phyloP scores from a whole-genome alignment of 2,888 invertebrate genomes.

The Heliconius erato region DNA sequence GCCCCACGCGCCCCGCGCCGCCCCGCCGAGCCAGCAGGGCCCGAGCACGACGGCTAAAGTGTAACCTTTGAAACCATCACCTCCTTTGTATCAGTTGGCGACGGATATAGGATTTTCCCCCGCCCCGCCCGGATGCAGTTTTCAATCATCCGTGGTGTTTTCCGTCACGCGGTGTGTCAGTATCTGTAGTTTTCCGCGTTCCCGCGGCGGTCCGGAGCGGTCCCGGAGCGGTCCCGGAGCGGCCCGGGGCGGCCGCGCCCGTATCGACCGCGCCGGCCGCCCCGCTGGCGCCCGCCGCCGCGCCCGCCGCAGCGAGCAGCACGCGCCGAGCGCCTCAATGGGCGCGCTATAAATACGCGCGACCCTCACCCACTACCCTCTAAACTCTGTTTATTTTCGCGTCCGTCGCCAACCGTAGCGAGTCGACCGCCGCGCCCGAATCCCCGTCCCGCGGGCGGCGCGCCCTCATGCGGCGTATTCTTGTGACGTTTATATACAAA shows the following conservation, averaged over 20 bases:
- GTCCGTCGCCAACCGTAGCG: constrained; percentile 38
- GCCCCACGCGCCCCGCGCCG: constrained; percentile 36
- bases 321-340: constrained; percentile 62
- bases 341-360: constrained; percentile 72
- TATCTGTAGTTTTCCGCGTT: not conserved
- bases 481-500: constrained; percentile 23
- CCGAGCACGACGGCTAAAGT: not conserved
- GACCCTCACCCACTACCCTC: constrained; percentile 80
- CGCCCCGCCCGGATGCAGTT: not conserved
- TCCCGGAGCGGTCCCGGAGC: constrained; percentile 37
- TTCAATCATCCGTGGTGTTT: not conserved
- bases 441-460: not conserved
- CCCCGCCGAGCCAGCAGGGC: too few relatives aligned
- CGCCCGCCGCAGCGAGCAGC: constrained; percentile 46
- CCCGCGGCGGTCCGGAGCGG: constrained; percentile 12
- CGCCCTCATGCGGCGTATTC: not conserved
- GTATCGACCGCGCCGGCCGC: constrained; percentile 50
- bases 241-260: constrained; percentile 47
- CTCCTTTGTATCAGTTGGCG: constrained; percentile 25
- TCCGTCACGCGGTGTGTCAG: too few relatives aligned
- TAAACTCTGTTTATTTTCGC: constrained; percentile 61
- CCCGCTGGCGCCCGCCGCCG: constrained; percentile 48
- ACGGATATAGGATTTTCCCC: not conserved
- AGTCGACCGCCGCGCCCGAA: not conserved
- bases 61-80: not conserved